Conservation (phyloP, 2,113 vertebrate genomes). For the Spheniscus mendiculus region DNA sequence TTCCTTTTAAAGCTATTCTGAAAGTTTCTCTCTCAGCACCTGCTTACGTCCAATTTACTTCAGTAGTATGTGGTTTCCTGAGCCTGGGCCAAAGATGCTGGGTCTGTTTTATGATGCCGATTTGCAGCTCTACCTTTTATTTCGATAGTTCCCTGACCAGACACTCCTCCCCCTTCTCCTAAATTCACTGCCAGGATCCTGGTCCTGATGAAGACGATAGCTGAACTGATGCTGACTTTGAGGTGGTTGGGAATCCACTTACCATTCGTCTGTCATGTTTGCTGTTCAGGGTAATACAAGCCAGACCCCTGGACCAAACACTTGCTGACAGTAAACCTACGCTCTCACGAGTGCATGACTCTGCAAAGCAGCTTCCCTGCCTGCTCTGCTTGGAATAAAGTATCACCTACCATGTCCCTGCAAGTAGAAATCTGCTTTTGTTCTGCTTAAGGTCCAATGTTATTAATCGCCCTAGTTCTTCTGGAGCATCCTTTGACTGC, state of each 20-base stretch:
- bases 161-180: background rate
- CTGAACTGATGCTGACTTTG: background rate
- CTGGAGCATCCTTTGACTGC: background rate
- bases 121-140: background rate
- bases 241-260: background rate
- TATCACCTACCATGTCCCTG: background rate
- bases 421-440: background rate
- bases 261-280: fast-evolving
- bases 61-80: background rate
- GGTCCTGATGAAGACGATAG: background rate
- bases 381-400: background rate
- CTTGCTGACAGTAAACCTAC: background rate
- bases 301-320: background rate
- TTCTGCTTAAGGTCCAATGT: fast-evolving
- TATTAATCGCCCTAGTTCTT: background rate
- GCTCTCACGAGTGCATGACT: background rate
- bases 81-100: background rate
- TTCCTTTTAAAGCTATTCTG: background rate
- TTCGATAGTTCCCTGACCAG: background rate
- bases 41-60: background rate
- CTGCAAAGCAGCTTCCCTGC: background rate
- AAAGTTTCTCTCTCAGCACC: background rate
- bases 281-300: background rate
- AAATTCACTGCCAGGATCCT: background rate
- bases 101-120: background rate